Evolutionary conservation across 2,888 invertebrate genomes (phyloP), one percentile per base, ranked within the genome.

Genomic region (Netelia virgata): DNA sequence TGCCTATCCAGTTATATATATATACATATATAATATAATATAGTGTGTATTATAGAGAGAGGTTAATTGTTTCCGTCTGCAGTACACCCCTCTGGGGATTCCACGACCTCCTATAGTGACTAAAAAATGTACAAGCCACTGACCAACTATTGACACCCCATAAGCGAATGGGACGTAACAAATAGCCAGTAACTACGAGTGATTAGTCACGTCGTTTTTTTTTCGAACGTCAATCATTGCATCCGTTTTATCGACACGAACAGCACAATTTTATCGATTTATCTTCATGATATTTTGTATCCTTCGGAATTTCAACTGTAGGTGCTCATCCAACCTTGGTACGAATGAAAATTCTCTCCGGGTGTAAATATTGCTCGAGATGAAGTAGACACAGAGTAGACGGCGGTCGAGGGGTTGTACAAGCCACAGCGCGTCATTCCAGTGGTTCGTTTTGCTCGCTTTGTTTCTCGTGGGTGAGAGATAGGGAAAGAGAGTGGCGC

Each of bases 1-100:
- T 14, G 14, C 11, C 5, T 14, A 47, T 14, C 10, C 47, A 47
- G 11, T 14, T 14, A 14, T 47, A 1, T 47, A 47, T 47, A 43
- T 43, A 8, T 2, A 43, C 3, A 43, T 43, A 43, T n/a, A 73
- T 47, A 41, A 57, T 18, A 36, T 79, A 16, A 10, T 47, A 36
- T 14, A 18, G 28, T n/a, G 43, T 64, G 70, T 64, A 59, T 57
- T 59, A 47, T 23, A 68, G 23, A 68, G 68, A 69, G 69, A 83
- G 73, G 77, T 83, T 83, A 83, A 83, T 83, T 83, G 77, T 78
- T 83, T 55, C 68, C 68, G 59, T 73, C 63, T 73, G 14, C 20
- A 16, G 68, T 55, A 73, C 18, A 50, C 16, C 73, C 55, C 68
- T 61, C 68, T 10, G 14, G 59, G 28, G 77, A 64, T 18, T 69